Evolutionary conservation across 2,113 vertebrate genomes (phyloP), one percentile per base, ranked within the genome.

Genomic region (Colius striatus): DNA sequence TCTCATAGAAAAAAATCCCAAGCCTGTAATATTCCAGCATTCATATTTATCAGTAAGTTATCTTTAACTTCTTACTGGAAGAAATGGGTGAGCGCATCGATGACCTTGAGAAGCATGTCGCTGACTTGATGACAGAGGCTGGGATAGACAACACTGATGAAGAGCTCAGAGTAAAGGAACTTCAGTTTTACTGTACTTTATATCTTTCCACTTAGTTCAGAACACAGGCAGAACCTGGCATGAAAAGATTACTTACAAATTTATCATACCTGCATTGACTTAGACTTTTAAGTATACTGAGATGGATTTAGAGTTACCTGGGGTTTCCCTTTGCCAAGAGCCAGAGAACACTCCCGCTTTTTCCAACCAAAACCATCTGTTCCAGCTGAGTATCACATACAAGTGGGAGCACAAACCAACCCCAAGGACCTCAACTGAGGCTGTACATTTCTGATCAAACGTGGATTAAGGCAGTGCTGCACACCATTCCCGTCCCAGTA

Each of bases 61-160:
- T 97, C 98, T 90, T 98, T 98, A 96, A 98, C 95, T 4, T 84
- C 30, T 57, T 96, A 99, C 99, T 99, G 84, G 98, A 98, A 93
- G 98, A 99, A 96, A 99, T 99, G 98, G 98, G 98, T 1, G 96
- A 94, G 19, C 98, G 97, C 30, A 98, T 99, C 2, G 94, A 93
- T 34, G 97, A 98, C 85, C 97, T 99, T 2, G 98, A 99, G 95
- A 99, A 97, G 86, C 97, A 98, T 1, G 98, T 99, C 38, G 93
- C 93, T 23, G 98, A 98, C 86, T 97, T 99, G 43, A 99, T 99
- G 98, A 96, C 96, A 12, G 98, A 99, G 66, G 99, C 99, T 23
- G 98, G 98, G 16, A 98, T 98, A 94, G 98, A 98, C 75, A 96
- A 96, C 54, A 82, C 96, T 0, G 0, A 41, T 13, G 87, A 94